A percentile compares a stretch with the other conserved stretches of the same genome.
Evolutionary conservation across 2,888 invertebrate genomes (phyloP).

Genomic region (Pecten maximus): DNA sequence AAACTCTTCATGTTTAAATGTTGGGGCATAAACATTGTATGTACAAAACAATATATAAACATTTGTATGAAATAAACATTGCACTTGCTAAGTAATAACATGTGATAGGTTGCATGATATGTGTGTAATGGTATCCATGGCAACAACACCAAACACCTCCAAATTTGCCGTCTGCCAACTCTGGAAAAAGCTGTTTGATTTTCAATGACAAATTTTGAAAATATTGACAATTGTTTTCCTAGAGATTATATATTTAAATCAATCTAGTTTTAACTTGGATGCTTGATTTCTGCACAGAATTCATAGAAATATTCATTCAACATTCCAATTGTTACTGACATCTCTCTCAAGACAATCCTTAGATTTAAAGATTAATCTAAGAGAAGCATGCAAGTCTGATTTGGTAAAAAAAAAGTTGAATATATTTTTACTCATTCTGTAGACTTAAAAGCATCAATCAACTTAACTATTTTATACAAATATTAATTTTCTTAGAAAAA

Average conservation of each 20-base stretch:
- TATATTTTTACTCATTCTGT: too few species aligned
- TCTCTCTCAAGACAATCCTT: neutral
- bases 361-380: neutral
- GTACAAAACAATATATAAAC: slow-evolving; percentile 18
- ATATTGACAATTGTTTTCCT: neutral
- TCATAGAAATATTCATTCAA: neutral
- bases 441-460: neutral
- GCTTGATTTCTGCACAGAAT: neutral
- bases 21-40: neutral
- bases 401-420: too few species aligned
- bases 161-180: neutral
- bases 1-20: neutral
- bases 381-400: too few species aligned
- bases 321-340: neutral
- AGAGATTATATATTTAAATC: neutral
- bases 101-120: neutral
- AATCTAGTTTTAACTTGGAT: neutral
- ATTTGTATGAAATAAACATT: neutral
- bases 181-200: neutral
- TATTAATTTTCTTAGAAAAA: neutral
- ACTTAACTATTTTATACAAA: neutral
- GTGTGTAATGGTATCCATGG: neutral
- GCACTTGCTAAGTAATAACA: neutral
- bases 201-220: neutral
- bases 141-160: neutral